Conservation (phyloP, 2,888 invertebrate genomes). For the Tenthredo amoena region DNA sequence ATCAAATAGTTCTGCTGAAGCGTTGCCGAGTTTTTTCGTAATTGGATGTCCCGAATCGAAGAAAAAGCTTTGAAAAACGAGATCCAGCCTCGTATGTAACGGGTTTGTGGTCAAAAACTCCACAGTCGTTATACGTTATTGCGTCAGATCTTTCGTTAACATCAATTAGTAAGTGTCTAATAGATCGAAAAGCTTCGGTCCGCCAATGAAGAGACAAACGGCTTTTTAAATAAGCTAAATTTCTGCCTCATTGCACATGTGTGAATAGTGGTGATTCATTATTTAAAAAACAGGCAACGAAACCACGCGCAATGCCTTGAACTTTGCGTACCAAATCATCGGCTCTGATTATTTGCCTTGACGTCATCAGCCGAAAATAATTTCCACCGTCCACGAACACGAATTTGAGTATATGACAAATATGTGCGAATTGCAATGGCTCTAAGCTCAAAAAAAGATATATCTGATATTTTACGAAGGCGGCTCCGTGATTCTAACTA, state of each 20-base stretch:
- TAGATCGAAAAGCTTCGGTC: neutral
- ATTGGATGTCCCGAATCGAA: conserved; percentile 23
- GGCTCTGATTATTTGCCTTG: neutral
- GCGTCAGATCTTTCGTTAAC: neutral
- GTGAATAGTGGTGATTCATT: neutral
- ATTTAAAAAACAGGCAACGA: neutral
- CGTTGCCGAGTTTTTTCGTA: neutral
- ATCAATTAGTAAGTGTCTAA: neutral
- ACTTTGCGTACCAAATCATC: neutral
- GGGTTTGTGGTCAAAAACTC: neutral
- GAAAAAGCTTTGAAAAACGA: neutral
- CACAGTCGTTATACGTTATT: neutral
- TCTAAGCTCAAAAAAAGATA: neutral
- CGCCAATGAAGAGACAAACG: neutral
- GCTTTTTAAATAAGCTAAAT: neutral
- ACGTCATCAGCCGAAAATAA: neutral
- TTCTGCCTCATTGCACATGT: neutral
- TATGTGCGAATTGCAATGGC: neutral
- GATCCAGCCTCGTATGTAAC: neutral
- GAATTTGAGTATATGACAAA: neutral
- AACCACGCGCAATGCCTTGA: neutral
- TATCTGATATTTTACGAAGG: neutral
- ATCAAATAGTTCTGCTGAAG: conserved; percentile 26
- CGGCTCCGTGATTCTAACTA: neutral
- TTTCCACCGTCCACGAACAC: neutral